phyloP scores from a whole-genome alignment of 2,888 invertebrate species.

The Listrodromus nycthemerus region DNA sequence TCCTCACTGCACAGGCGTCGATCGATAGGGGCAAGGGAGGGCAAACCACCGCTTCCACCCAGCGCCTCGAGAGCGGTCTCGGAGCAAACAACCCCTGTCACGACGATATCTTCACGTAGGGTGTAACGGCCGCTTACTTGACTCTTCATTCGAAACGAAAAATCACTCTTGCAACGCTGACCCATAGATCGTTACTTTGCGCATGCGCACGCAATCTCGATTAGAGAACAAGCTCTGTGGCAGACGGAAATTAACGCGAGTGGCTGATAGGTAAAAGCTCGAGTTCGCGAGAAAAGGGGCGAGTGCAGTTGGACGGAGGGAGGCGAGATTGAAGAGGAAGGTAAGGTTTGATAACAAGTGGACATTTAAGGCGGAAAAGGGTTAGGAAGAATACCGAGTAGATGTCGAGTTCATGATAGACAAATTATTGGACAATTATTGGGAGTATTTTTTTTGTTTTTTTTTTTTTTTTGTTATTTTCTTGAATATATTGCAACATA shows the following conservation, averaged over 20 bases:
- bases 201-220: neutral
- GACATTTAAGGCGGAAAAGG: neutral
- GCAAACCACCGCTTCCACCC: slow-evolving; percentile 57
- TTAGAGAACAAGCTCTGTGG: neutral
- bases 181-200: slow-evolving; percentile 1
- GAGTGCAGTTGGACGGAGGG: neutral
- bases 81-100: neutral
- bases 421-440: too few relatives aligned
- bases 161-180: neutral
- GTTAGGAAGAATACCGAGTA: neutral
- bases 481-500: too few relatives aligned
- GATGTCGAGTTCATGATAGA: neutral
- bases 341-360: neutral
- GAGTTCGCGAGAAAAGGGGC: too few relatives aligned
- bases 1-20: slow-evolving; percentile 80
- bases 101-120: slow-evolving; percentile 19
- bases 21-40: slow-evolving; percentile 77
- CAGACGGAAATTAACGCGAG: neutral
- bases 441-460: too few relatives aligned
- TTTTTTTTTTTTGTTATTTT: too few relatives aligned
- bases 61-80: slow-evolving; percentile 15
- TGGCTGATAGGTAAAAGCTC: neutral
- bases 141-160: neutral
- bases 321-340: neutral
- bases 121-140: slow-evolving; percentile 27